Percentiles rank a stretch among this genome's conserved stretches.
Evolutionary conservation across 2,888 invertebrate genomes (phyloP).

Genomic region (Junonia oenone): DNA sequence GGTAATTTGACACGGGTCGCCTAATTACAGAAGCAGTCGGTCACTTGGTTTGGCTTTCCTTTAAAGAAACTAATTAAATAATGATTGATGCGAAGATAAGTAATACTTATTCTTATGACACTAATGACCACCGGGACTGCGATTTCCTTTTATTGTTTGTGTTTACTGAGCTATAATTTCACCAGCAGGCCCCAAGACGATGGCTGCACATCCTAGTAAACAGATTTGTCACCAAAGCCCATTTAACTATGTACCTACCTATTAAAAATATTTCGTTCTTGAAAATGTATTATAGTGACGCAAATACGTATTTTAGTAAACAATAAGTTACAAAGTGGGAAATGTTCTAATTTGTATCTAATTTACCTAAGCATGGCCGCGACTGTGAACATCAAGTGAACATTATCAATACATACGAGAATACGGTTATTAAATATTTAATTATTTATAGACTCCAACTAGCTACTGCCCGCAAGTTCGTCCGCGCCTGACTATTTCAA

Average conservation of each 20-base stretch:
- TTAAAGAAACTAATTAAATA: neutral
- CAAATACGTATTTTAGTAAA: neutral
- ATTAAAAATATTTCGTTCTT: neutral
- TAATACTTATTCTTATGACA: neutral
- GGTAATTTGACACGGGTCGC: conserved; percentile 23
- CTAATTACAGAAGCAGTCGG: conserved; percentile 10
- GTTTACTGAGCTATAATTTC: neutral
- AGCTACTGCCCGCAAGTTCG: no score
- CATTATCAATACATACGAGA: no score
- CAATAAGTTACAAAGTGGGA: neutral
- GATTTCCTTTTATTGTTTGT: neutral
- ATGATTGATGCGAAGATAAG: neutral
- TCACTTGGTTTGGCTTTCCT: neutral
- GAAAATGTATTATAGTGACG: neutral
- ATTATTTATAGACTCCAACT: no score
- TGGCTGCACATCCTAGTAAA: neutral
- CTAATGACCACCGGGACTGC: neutral
- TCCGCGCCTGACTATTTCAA: no score
- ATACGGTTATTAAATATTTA: no score
- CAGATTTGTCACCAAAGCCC: neutral
- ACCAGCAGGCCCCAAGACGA: neutral
- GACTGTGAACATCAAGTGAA: no score
- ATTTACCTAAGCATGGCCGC: no score
- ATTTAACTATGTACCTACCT: neutral
- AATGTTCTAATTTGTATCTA: no score